Evolutionary conservation across 2,113 vertebrate genomes (phyloP).

Genomic region (Passer domesticus): DNA sequence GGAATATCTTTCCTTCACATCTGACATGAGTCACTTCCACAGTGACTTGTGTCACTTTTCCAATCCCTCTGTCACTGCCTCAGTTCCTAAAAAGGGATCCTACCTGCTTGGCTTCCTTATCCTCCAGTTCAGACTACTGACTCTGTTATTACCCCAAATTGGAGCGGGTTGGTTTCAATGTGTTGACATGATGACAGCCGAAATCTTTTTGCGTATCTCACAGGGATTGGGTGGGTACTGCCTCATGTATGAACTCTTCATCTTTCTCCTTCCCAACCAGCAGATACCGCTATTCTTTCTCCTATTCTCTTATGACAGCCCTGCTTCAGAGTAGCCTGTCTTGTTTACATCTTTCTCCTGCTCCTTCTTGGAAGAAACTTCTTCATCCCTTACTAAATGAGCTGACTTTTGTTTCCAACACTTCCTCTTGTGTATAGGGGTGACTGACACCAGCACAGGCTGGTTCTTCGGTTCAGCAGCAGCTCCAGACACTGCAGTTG

Average conservation of each 20-base stretch:
- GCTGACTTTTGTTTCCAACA: background rate
- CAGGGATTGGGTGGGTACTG: background rate
- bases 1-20: background rate
- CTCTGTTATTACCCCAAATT: background rate
- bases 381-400: background rate
- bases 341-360: background rate
- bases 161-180: background rate
- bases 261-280: background rate
- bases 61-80: background rate
- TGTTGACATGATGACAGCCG: accelerated
- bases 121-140: background rate
- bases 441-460: background rate
- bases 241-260: background rate
- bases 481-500: accelerated
- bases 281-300: background rate
- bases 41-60: background rate
- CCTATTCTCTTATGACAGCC: background rate
- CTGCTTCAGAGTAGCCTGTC: background rate
- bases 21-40: background rate
- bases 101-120: background rate
- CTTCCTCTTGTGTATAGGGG: background rate
- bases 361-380: background rate
- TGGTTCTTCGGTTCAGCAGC: background rate
- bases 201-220: background rate
- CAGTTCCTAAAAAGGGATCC: background rate